Conservation (phyloP, 2,113 vertebrate species). For the Elaphurus davidianus region DNA sequence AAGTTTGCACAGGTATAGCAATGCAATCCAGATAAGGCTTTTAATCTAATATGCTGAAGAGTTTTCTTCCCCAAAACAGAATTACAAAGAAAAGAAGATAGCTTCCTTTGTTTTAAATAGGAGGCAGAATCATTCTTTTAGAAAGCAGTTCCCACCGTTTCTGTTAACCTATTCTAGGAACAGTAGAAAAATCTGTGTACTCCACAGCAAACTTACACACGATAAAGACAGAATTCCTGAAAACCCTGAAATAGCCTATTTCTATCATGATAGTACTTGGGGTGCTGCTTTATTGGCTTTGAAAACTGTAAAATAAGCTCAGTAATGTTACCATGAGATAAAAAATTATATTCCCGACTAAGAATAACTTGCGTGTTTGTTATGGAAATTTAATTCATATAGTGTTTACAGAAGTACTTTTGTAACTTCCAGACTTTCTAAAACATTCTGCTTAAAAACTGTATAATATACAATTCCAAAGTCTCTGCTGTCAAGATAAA, state of each 20-base stretch:
- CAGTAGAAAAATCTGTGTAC: neutral
- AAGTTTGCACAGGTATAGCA: neutral
- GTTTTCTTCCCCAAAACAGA: neutral
- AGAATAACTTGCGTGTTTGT: neutral
- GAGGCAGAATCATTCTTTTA: constrained; percentile 19
- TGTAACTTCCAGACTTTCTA: constrained; percentile 59
- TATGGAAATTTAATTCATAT: constrained; percentile 40
- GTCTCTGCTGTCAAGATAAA: constrained; percentile 43
- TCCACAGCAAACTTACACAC: neutral
- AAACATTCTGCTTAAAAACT: constrained; percentile 62
- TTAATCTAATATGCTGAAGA: neutral
- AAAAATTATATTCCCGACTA: constrained; percentile 5
- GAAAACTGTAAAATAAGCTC: constrained; percentile 27
- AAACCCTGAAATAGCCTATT: neutral
- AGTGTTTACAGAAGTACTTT: constrained; percentile 75
- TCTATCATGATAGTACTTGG: neutral
- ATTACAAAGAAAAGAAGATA: neutral
- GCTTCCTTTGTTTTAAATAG: constrained; percentile 32
- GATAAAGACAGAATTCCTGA: neutral
- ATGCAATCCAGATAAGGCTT: neutral
- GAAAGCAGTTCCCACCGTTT: constrained; percentile 13
- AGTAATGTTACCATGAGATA: neutral
- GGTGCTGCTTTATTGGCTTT: constrained; percentile 61
- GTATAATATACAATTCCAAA: neutral
- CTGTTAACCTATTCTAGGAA: neutral